Conservation (phyloP, 2,888 invertebrate species). For the Melitaea athalia region DNA sequence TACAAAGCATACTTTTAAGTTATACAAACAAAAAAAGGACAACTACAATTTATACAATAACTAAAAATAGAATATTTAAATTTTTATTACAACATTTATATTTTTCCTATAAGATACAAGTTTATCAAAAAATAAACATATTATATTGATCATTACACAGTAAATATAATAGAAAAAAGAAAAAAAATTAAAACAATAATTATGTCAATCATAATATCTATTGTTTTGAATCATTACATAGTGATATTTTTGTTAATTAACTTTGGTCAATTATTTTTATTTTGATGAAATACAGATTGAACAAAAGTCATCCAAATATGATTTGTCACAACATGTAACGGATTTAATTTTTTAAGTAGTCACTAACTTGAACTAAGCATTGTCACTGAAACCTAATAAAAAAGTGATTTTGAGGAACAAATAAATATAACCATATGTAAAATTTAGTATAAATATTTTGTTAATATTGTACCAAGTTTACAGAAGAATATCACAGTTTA, state of each 20-base stretch:
- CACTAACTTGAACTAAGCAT: no score
- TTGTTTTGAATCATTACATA: no score
- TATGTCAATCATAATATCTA: not conserved
- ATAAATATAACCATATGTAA: not conserved
- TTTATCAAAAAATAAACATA: not conserved
- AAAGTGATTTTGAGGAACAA: not conserved
- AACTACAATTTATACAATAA: no score
- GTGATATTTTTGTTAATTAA: no score
- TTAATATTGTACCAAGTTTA: not conserved
- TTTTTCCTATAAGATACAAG: not conserved
- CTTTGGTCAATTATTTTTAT: no score
- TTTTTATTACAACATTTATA: not conserved
- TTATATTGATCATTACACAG: not conserved
- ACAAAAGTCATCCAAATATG: no score
- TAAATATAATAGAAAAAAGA: not conserved
- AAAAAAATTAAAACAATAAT: not conserved
- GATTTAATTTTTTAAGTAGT: no score
- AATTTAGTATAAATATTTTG: not conserved
- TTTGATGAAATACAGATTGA: no score
- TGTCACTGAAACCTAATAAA: not conserved
- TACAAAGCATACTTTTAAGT: no score
- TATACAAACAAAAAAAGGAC: no score
- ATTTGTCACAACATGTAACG: no score
- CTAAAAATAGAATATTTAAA: not conserved
- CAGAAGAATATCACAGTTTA: conserved; percentile 24